A percentile compares a stretch with the other conserved stretches of the same genome.
Evolutionary conservation across 2,113 vertebrate species (phyloP).

Genomic region (Chlamydotis undulata): DNA sequence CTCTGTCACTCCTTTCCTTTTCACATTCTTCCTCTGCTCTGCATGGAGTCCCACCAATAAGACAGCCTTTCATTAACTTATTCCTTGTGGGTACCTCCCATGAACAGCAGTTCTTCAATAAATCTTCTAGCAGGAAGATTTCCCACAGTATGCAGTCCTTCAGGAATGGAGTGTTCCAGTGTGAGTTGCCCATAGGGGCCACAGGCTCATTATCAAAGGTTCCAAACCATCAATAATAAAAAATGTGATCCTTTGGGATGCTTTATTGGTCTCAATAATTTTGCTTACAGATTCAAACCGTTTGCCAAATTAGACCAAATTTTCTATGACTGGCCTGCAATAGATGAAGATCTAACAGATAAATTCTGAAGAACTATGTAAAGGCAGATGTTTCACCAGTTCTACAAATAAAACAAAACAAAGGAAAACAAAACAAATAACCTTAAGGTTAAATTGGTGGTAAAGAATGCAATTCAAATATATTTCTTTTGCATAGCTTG

Average conservation of each 20-base stretch:
- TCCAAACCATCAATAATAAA: not conserved
- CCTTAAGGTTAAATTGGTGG: not conserved
- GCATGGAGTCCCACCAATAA: accelerated
- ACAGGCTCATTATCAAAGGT: not conserved
- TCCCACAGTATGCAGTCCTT: not conserved
- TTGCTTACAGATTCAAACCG: not conserved
- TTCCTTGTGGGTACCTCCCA: not conserved
- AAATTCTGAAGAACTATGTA: not conserved
- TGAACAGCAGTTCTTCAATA: not conserved
- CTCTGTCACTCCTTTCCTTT: not conserved
- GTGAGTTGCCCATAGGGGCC: too few species aligned
- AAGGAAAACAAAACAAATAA: not conserved
- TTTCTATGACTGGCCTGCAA: not conserved
- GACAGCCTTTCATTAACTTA: not conserved
- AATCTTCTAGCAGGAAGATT: not conserved
- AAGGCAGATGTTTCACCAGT: not conserved
- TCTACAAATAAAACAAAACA: not conserved
- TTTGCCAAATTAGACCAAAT: not conserved
- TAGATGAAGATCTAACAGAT: not conserved
- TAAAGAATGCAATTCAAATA: not conserved
- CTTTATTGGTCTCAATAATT: not conserved
- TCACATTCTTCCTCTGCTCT: not conserved
- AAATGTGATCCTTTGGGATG: not conserved
- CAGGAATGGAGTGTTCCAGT: not conserved
- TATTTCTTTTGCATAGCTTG: not conserved